These are phyloP conservation scores for Procambarus clarkii DNA, from an alignment of 1,140 invertebrate genomes.

Conservation along the genomic window DNA sequence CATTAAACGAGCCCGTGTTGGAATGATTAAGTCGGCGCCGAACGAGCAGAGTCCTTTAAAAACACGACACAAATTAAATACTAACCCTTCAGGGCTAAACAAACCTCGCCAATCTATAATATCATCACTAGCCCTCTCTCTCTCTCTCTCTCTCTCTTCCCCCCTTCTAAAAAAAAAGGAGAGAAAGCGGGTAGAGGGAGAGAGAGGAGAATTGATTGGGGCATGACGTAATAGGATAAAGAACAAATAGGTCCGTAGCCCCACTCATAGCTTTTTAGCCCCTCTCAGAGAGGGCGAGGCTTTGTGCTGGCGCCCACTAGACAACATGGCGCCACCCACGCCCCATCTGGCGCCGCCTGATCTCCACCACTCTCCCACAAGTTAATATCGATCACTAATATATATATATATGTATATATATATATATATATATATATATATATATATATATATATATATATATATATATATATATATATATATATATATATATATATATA, in stretches of 20 bases:
- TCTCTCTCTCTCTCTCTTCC: too few relatives aligned
- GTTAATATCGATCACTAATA: too few relatives aligned
- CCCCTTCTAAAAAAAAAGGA: neutral
- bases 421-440: constrained; percentile 41
- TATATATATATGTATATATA: constrained; percentile 32
- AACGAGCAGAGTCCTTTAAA: too few relatives aligned
- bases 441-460: constrained; percentile 24
- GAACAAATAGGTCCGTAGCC: constrained; percentile 43
- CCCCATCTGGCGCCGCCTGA: constrained; percentile 22
- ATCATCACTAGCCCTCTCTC: constrained; percentile 4
- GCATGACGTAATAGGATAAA: constrained; percentile 47
- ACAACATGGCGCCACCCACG: constrained; percentile 40
- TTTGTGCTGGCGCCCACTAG: constrained; percentile 27
- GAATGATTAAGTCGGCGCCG: too few relatives aligned
- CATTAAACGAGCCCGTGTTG: too few relatives aligned
- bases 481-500: constrained; percentile 13
- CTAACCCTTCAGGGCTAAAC: neutral
- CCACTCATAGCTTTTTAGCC: constrained; percentile 26
- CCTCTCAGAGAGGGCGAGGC: constrained; percentile 11
- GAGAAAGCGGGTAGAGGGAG: neutral
- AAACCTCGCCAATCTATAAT: constrained; percentile 28
- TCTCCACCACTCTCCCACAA: too few relatives aligned
- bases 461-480: constrained; percentile 42
- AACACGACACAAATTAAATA: constrained; percentile 16
- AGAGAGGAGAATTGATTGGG: constrained; percentile 15